Evolutionary conservation across 35 echinoderm and acorn worm genomes (phyloP), one percentile per base, ranked within the genome.

Genomic region (Chiridota heheva): DNA sequence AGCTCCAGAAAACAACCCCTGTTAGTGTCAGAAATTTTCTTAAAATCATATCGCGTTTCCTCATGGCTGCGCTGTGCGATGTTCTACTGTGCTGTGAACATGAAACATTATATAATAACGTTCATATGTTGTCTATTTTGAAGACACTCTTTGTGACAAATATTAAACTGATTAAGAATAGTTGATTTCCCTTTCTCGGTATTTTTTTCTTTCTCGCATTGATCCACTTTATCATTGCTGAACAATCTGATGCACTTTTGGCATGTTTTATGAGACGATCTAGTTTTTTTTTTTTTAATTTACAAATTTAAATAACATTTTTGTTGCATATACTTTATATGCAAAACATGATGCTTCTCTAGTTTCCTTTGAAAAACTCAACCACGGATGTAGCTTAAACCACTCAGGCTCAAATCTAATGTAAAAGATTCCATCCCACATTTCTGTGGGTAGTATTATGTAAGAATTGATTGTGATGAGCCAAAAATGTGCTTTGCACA

Each of bases 31-130:
- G 66, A 69, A 0, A 40, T 12, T 58, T 58, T 27, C 2, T 18
- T 27, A 27, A 58, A 22, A 12, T 58, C 55, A 22, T 4, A 58
- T 27, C 66, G 13, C 0, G 39, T 40, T 3, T 69, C 66, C 66
- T 5, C 35, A 39, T 69, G 66, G n/a, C 37, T 40, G 10, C 66
- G 66, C 36, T 35, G 28, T 30, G 28, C 66, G 37, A 69, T 69
- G 66, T 69, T 69, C 26, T 69, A 40, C 10, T 17, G 32, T 37
- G 66, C 66, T 4, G 37, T 69, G 15, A 69, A 69, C 26, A 39
- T 0, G 7, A 69, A 24, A 20, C 31, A 20, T 69, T 69, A 35
- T 30, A 69, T 42, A 17, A 69, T 69, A n/a, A 35, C 36, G 17
- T 24, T 36, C 31, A 69, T 10, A 24, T 69, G 44, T 0, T 69